Percentiles rank a stretch among this genome's conserved stretches.
These are phyloP conservation scores for Poeciliopsis prolifica DNA, from an alignment of 2,113 vertebrate genomes.

Conservation along the genomic window DNA sequence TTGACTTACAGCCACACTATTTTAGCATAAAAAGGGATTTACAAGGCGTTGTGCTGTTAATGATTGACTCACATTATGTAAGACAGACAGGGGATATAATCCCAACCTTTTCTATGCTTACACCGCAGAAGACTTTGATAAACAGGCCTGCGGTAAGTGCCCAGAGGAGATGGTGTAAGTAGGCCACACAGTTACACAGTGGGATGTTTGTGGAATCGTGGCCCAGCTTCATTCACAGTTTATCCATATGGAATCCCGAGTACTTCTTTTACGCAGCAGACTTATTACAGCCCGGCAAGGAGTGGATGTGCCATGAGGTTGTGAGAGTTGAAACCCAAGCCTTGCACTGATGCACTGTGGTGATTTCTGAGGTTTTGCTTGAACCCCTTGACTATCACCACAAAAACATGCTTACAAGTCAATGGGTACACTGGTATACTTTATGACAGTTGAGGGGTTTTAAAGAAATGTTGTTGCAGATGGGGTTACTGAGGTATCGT, in stretches of 20 bases:
- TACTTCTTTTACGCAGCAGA: not conserved
- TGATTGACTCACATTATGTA: conserved; percentile 69
- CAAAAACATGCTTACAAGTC: too few relatives aligned
- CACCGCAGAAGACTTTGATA: conserved; percentile 22
- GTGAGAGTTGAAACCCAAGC: conserved; percentile 2
- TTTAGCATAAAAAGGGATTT: conserved; percentile 52
- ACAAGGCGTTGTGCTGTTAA: conserved; percentile 61
- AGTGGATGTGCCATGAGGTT: not conserved
- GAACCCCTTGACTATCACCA: too few relatives aligned
- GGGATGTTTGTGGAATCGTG: conserved; percentile 26
- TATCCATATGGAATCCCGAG: not conserved
- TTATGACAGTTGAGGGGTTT: too few relatives aligned
- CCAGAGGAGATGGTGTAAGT: conserved; percentile 34
- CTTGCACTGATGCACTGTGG: not conserved
- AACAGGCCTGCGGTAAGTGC: conserved; percentile 46
- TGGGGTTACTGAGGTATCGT: conserved; percentile 16
- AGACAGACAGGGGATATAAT: conserved; percentile 30
- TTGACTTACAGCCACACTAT: conserved; percentile 5
- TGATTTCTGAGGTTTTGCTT: conserved; percentile 22
- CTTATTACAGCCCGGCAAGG: not conserved
- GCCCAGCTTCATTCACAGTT: conserved; percentile 24
- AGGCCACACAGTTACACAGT: conserved; percentile 22
- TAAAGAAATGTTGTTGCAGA: conserved; percentile 36
- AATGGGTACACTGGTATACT: too few relatives aligned
- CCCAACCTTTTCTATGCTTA: conserved; percentile 51